Percentiles rank a stretch among this genome's conserved stretches.
phyloP scores from a whole-genome alignment of 2,113 vertebrate genomes.

The Esox niger region DNA sequence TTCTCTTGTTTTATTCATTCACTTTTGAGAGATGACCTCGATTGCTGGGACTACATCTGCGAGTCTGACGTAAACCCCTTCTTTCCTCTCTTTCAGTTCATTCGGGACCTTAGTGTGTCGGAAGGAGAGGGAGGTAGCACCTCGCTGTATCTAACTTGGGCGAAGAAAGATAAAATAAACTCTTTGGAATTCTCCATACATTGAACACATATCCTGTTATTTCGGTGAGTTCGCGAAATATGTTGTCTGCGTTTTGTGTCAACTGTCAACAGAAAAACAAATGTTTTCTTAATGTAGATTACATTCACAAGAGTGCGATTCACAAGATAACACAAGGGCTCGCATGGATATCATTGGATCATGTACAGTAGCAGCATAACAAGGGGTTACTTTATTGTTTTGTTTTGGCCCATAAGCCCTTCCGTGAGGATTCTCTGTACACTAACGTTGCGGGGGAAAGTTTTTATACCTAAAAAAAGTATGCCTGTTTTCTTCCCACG shows the following conservation, averaged over 20 bases:
- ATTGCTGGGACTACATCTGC: constrained; percentile 41
- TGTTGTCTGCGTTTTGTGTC: neutral
- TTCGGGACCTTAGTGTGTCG: constrained; percentile 9
- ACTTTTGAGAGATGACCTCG: constrained; percentile 57
- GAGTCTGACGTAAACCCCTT: constrained; percentile 21
- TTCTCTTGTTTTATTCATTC: constrained; percentile 39
- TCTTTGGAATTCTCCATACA: constrained; percentile 72
- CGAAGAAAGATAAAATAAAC: constrained; percentile 65
- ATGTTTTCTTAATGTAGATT: too few species aligned
- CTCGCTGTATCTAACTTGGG: constrained; percentile 66
- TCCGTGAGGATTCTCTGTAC: too few species aligned
- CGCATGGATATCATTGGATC: too few species aligned
- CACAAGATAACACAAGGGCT: too few species aligned
- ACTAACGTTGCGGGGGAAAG: too few species aligned
- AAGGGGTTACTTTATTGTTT: too few species aligned
- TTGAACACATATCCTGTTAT: constrained; percentile 43
- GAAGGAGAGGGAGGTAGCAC: constrained; percentile 53
- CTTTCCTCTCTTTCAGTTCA: constrained; percentile 48
- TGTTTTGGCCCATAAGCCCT: too few species aligned
- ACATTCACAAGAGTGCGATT: too few species aligned
- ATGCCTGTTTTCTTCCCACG: too few species aligned
- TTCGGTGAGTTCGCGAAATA: constrained; percentile 50
- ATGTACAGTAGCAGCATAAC: too few species aligned
- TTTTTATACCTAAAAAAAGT: too few species aligned
- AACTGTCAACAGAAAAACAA: neutral